Conservation (phyloP, 2,113 vertebrate species). For the Ictidomys tridecemlineatus region DNA sequence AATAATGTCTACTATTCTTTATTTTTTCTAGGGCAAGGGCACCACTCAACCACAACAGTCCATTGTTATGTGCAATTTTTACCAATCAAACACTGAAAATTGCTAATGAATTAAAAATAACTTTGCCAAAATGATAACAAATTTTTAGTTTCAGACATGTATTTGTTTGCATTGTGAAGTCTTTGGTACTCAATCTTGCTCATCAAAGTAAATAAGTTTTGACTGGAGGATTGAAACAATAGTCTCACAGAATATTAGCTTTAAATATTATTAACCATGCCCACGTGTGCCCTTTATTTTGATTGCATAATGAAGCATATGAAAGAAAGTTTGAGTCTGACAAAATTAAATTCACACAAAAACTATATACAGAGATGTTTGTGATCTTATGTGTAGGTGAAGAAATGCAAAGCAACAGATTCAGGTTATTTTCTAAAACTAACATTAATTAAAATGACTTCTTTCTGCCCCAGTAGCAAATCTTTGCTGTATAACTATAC, state of each 20-base stretch:
- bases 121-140: conserved; percentile 34
- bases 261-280: conserved; percentile 10
- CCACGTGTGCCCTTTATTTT: neutral
- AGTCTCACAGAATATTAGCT: conserved; percentile 40
- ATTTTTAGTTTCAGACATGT: neutral
- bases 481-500: conserved; percentile 34
- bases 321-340: conserved; percentile 54
- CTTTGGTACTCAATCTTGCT: neutral
- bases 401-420: neutral
- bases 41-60: neutral
- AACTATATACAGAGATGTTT: neutral
- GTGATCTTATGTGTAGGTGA: neutral
- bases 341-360: conserved; percentile 41
- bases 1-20: neutral
- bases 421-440: conserved; percentile 70
- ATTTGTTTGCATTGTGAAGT: neutral
- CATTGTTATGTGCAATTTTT: conserved; percentile 13
- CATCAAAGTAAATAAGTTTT: conserved; percentile 38
- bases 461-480: conserved; percentile 68
- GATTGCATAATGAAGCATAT: conserved; percentile 14
- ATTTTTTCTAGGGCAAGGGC: neutral
- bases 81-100: neutral
- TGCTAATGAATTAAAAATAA: conserved; percentile 32
- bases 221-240: neutral
- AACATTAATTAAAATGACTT: conserved; percentile 81